phyloP scores from a whole-genome alignment of 1,140 invertebrate species.

The Achroia grisella region DNA sequence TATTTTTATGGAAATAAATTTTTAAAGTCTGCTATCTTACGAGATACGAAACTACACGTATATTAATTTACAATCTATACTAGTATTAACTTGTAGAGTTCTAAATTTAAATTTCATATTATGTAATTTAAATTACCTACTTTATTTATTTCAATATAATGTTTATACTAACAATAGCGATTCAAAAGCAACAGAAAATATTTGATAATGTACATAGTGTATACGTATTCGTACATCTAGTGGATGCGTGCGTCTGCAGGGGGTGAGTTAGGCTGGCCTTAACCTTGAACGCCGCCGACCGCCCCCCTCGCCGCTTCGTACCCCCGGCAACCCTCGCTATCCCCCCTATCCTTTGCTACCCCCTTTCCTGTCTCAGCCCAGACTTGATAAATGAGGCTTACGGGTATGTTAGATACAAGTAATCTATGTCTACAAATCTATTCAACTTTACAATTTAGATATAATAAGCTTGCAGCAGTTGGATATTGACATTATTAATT shows the following conservation, averaged over 20 bases:
- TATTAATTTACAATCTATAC: too few relatives aligned
- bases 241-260: slow-evolving; percentile 7
- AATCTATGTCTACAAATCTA: slow-evolving; percentile 9
- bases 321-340: slow-evolving; percentile 17
- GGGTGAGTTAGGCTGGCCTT: slow-evolving; percentile 37
- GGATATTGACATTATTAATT: too few relatives aligned
- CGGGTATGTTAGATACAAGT: slow-evolving; percentile 39
- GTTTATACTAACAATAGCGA: background rate
- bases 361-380: slow-evolving; percentile 27
- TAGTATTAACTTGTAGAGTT: too few relatives aligned
- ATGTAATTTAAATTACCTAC: too few relatives aligned
- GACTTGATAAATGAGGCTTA: slow-evolving; percentile 41
- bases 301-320: slow-evolving; percentile 29
- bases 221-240: background rate
- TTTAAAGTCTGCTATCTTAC: too few relatives aligned
- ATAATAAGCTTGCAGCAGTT: background rate
- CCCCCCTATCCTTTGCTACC: slow-evolving; percentile 12
- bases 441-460: background rate
- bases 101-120: too few relatives aligned
- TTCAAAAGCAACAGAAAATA: slow-evolving; percentile 3
- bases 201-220: background rate
- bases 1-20: too few relatives aligned
- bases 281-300: slow-evolving; percentile 63
- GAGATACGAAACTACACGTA: too few relatives aligned
- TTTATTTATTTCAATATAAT: too few relatives aligned